Evolutionary conservation across 53 echinoderm and acorn worm species (phyloP).

Genomic region (Holothuria scabra): DNA sequence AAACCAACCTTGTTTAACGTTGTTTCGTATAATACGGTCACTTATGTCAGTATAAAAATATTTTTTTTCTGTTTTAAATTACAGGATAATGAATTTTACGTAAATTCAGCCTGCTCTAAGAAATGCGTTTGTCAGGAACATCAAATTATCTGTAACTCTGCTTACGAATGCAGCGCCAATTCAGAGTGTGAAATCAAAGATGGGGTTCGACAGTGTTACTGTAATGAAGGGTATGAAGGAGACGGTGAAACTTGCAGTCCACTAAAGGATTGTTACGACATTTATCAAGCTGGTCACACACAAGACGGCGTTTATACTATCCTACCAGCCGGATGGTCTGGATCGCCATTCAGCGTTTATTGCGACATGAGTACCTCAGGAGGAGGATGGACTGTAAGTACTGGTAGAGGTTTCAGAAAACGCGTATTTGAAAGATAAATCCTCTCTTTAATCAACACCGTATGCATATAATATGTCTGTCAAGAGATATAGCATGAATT

Average conservation of each 20-base stretch:
- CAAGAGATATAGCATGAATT: no score
- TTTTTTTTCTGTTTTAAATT: no score
- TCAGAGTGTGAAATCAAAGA: neutral
- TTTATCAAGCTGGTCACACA: neutral
- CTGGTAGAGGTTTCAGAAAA: no score
- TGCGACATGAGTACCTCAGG: neutral
- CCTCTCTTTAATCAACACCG: no score
- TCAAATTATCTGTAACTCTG: neutral
- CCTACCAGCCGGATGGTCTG: neutral
- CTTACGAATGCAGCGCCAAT: neutral
- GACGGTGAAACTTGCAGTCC: no score
- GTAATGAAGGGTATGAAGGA: constrained; percentile 17
- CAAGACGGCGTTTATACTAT: neutral
- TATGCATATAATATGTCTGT: no score
- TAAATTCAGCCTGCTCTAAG: neutral
- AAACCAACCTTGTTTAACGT: no score
- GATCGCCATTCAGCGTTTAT: neutral
- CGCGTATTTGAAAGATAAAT: no score
- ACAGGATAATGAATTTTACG: constrained; percentile 5
- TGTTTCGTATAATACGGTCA: no score
- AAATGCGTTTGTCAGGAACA: neutral
- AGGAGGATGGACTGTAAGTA: constrained; percentile 15
- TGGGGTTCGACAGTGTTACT: neutral
- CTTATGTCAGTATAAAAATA: no score
- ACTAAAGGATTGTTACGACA: neutral